Percentiles rank a stretch among this genome's conserved stretches.
These are phyloP conservation scores for Hemitrygon akajei DNA, from an alignment of 2,797 vertebrate genomes.

Conservation along the genomic window DNA sequence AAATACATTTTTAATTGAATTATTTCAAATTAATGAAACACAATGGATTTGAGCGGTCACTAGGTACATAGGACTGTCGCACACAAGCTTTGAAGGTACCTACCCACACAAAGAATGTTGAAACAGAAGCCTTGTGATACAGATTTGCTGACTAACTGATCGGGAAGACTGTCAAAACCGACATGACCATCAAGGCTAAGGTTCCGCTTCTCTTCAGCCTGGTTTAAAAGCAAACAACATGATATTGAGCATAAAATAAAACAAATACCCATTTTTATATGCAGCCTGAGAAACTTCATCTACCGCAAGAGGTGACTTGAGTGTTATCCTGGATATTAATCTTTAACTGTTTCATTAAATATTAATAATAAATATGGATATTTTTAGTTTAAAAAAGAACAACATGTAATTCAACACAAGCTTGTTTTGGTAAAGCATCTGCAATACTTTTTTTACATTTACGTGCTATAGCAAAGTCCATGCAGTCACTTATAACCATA, in stretches of 20 bases:
- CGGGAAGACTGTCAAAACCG: slow-evolving; percentile 94
- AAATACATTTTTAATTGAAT: neutral
- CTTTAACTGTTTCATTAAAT: neutral
- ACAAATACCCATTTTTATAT: neutral
- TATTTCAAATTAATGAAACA: neutral
- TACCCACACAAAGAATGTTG: slow-evolving; percentile 98
- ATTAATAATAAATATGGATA: no score
- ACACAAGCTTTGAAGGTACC: slow-evolving; percentile 49
- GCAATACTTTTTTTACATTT: neutral
- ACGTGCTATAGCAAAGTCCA: neutral
- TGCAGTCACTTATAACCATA: neutral
- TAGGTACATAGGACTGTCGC: no score
- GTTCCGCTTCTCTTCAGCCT: slow-evolving; percentile 86
- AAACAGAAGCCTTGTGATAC: slow-evolving; percentile 97
- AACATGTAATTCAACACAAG: neutral
- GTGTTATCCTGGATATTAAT: no score
- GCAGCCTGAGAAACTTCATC: neutral
- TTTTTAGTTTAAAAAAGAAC: no score
- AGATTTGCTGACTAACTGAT: slow-evolving; percentile 98
- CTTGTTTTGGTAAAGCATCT: neutral
- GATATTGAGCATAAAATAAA: neutral
- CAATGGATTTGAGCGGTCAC: neutral
- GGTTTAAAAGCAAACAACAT: slow-evolving; percentile 23
- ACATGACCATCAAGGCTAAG: slow-evolving; percentile 89
- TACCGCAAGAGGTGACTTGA: neutral